phyloP scores from a whole-genome alignment of 2,888 invertebrate genomes.

The Thymelicus lineola region DNA sequence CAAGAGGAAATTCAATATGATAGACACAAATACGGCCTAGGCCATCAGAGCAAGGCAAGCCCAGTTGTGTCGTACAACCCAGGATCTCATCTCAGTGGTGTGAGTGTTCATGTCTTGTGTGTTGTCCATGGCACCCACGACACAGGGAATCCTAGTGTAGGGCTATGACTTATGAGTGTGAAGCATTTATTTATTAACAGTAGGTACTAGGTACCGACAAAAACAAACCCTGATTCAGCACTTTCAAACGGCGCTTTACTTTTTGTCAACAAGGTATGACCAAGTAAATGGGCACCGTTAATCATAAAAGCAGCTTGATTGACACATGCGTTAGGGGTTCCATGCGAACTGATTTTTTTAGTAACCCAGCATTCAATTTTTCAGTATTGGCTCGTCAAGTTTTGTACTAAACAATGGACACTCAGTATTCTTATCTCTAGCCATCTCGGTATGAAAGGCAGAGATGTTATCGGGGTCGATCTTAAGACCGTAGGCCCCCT shows the following conservation, averaged over 20 bases:
- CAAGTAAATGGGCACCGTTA: conserved; percentile 50
- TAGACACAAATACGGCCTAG: no score
- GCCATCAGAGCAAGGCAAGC: no score
- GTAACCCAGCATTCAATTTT: conserved; percentile 53
- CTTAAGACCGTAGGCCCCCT: conserved; percentile 53
- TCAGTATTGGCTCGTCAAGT: conserved; percentile 52
- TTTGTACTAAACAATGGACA: conserved; percentile 60
- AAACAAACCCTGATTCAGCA: conserved; percentile 19
- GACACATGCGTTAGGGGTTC: conserved; percentile 47
- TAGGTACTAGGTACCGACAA: background rate
- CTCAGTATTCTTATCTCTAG: conserved; percentile 63
- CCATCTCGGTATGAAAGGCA: conserved; percentile 58
- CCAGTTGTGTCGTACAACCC: no score
- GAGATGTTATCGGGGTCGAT: conserved; percentile 68
- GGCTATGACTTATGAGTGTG: no score
- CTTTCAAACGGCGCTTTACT: background rate
- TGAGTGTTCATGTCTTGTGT: no score
- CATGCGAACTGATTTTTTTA: conserved; percentile 30
- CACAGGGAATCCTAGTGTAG: no score
- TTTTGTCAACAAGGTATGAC: conserved; percentile 5
- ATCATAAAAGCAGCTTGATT: conserved; percentile 58
- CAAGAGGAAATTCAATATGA: no score
- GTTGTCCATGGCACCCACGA: no score
- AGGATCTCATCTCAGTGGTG: no score
- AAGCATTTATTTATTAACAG: no score